phyloP scores from a whole-genome alignment of 2,888 invertebrate genomes.

The Phyllotreta cruciferae region DNA sequence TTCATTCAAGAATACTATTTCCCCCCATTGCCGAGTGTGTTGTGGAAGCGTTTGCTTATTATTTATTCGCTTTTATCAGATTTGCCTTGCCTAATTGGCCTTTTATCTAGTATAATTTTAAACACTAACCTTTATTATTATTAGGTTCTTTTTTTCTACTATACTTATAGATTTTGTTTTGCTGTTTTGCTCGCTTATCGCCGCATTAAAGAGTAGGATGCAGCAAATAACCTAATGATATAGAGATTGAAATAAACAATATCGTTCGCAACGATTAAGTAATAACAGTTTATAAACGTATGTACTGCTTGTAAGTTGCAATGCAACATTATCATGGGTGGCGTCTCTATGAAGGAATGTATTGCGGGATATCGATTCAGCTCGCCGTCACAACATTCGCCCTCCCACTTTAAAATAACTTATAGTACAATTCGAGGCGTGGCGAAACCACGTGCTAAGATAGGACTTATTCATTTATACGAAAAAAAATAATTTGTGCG shows the following conservation, averaged over 20 bases:
- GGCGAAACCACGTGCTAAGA: conserved; percentile 51
- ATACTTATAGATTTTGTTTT: background rate
- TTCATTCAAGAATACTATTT: conserved; percentile 1
- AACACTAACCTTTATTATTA: conserved; percentile 1
- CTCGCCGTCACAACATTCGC: conserved; percentile 54
- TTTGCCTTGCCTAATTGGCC: no score
- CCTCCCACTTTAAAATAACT: conserved; percentile 49
- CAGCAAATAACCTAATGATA: conserved; percentile 6
- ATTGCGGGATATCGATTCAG: conserved; percentile 53
- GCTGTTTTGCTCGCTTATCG: conserved; percentile 6
- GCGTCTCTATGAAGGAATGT: conserved; percentile 48
- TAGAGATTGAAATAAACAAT: conserved; percentile 11
- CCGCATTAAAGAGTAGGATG: background rate
- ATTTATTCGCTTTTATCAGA: no score
- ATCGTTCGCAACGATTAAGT: background rate
- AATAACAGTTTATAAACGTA: conserved; percentile 2
- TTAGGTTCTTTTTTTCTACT: background rate
- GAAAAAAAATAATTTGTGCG: conserved; percentile 11
- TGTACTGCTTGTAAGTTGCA: background rate
- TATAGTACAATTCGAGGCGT: conserved; percentile 54
- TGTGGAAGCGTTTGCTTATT: no score
- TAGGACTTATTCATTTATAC: conserved; percentile 30
- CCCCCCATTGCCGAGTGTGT: no score
- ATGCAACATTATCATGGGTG: conserved; percentile 37
- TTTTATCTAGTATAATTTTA: background rate